These are phyloP conservation scores for Capricornis sumatraensis DNA, from an alignment of 2,113 vertebrate genomes.

Conservation along the genomic window DNA sequence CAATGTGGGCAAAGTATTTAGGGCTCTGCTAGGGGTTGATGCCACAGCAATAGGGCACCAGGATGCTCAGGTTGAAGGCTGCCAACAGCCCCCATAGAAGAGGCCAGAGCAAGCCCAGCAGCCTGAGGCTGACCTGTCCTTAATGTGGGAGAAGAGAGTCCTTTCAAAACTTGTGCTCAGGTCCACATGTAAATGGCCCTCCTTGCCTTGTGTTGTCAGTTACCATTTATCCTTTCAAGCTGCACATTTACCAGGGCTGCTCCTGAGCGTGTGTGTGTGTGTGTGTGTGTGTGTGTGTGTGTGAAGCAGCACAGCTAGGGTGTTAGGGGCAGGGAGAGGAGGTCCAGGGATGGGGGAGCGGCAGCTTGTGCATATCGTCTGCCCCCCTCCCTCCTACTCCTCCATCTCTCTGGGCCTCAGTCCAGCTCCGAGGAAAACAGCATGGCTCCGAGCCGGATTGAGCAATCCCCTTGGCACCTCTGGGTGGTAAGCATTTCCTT, in stretches of 20 bases:
- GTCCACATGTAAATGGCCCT: neutral
- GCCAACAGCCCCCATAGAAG: neutral
- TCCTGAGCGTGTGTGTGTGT: neutral
- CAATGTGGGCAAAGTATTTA: neutral
- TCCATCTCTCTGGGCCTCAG: neutral
- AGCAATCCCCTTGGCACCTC: neutral
- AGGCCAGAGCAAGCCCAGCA: neutral
- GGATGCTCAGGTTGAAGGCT: neutral
- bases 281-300: neutral
- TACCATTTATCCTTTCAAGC: neutral
- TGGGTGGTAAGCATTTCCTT: neutral
- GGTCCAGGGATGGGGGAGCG: rapidly evolving
- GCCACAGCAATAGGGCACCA: neutral
- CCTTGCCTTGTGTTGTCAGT: neutral
- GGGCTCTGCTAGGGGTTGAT: neutral
- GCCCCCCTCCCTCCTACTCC: neutral
- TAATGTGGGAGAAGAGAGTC: neutral
- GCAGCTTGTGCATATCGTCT: neutral
- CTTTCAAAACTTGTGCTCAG: neutral
- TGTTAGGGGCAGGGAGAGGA: neutral
- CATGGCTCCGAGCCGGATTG: neutral
- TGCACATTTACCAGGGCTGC: neutral
- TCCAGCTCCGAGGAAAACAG: neutral
- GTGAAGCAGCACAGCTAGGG: no score
- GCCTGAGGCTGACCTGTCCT: neutral